A percentile compares a stretch with the other conserved stretches of the same genome.
Conservation (phyloP, 2,113 vertebrate species). For the Anoura caudifer region DNA sequence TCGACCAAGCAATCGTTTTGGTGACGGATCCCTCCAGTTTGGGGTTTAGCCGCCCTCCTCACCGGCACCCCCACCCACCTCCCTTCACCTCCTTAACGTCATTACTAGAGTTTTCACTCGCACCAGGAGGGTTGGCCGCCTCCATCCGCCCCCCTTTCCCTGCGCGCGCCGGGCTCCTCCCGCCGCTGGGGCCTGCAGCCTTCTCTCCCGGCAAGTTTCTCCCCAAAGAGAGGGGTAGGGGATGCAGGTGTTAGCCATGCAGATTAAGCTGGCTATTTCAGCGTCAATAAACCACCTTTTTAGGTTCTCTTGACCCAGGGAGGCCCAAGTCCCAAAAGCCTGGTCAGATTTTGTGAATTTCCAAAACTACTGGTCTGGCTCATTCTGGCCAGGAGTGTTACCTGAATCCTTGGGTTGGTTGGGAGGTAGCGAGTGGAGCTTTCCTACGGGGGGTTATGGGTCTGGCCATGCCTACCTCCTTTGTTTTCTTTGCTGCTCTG, state of each 20-base stretch:
- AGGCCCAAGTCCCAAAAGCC: background rate
- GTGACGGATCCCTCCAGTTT: background rate
- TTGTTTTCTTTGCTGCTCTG: background rate
- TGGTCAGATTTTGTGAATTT: background rate
- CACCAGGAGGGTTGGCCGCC: background rate
- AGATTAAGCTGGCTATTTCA: background rate
- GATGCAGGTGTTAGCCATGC: fast-evolving
- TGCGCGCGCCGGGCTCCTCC: background rate
- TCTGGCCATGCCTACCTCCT: background rate
- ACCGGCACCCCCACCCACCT: background rate
- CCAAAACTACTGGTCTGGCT: background rate
- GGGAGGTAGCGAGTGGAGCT: background rate
- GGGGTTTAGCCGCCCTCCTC: constrained; percentile 4
- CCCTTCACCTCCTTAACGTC: constrained; percentile 65
- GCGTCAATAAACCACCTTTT: background rate
- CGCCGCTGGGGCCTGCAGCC: fast-evolving
- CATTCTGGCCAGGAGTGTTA: background rate
- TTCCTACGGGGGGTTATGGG: background rate
- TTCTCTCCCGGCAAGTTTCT: background rate
- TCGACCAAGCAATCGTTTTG: background rate
- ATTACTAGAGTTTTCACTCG: constrained; percentile 62
- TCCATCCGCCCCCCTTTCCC: background rate
- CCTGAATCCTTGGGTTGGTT: background rate
- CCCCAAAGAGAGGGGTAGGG: background rate
- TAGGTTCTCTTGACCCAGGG: background rate